phyloP scores from a whole-genome alignment of 1,140 invertebrate genomes.

The Leptinotarsa undecemlineata region DNA sequence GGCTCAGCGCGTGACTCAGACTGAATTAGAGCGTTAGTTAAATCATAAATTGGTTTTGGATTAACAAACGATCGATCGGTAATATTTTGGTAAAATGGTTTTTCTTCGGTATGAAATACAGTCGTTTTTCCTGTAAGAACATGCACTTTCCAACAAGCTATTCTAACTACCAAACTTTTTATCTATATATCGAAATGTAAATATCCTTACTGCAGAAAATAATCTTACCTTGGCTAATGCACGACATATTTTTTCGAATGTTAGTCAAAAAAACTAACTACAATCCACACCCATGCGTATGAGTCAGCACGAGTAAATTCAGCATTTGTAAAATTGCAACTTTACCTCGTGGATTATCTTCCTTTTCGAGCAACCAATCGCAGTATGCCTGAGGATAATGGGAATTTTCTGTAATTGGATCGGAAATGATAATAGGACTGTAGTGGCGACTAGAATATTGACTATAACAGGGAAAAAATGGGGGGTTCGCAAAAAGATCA shows the following conservation, averaged over 20 bases:
- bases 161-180: constrained; percentile 51
- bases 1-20: constrained; percentile 51
- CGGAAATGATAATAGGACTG: constrained; percentile 29
- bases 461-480: constrained; percentile 49
- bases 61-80: constrained; percentile 29
- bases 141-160: constrained; percentile 56
- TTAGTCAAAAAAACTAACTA: constrained; percentile 46
- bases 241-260: constrained; percentile 31
- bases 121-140: constrained; percentile 56
- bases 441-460: constrained; percentile 20
- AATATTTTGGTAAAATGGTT: constrained; percentile 12
- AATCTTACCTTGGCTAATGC: constrained; percentile 42
- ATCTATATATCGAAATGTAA: constrained; percentile 40
- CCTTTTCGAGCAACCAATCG: constrained; percentile 49
- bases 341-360: constrained; percentile 49
- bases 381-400: constrained; percentile 50
- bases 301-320: constrained; percentile 38
- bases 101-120: constrained; percentile 41
- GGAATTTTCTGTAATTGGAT: constrained; percentile 31
- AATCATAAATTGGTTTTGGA: constrained; percentile 37
- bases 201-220: constrained; percentile 52
- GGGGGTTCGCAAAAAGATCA: constrained; percentile 48
- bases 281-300: constrained; percentile 51
- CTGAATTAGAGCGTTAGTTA: constrained; percentile 52
- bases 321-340: constrained; percentile 29